A percentile compares a stretch with the other conserved stretches of the same genome.
Conservation (phyloP, 2,797 vertebrate genomes). For the Neopelma chrysocephalum region DNA sequence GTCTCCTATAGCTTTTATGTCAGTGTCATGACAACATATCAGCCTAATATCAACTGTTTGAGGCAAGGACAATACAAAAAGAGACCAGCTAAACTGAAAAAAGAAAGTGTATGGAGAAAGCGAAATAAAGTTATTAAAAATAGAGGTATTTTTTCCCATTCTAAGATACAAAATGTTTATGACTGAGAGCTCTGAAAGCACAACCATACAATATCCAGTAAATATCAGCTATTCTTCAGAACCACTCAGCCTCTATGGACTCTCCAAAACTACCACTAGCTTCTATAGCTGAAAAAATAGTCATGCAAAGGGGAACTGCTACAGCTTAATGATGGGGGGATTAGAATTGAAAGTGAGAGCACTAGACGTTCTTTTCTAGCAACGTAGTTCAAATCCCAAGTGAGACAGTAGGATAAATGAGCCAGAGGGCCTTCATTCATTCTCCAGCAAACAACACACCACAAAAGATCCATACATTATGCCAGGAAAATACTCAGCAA, state of each 20-base stretch:
- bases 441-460: neutral
- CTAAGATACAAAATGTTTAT: neutral
- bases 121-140: neutral
- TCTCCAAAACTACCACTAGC: neutral
- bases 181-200: neutral
- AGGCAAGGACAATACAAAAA: neutral
- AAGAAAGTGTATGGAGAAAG: neutral
- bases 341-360: conserved; percentile 27
- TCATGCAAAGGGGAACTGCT: neutral
- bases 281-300: neutral
- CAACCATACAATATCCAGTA: neutral
- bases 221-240: neutral
- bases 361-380: neutral
- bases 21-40: neutral
- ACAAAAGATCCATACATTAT: conserved; percentile 57
- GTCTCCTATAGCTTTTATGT: neutral
- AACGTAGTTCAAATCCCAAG: conserved; percentile 18
- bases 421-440: conserved; percentile 23
- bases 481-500: conserved; percentile 6
- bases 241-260: neutral
- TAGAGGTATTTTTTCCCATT: neutral
- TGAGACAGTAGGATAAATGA: conserved; percentile 25
- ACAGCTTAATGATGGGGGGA: neutral
- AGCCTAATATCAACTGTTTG: neutral
- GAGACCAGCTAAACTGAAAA: neutral